These are phyloP conservation scores for Tragulus kanchil DNA, from an alignment of 2,113 vertebrate species.

Conservation along the genomic window DNA sequence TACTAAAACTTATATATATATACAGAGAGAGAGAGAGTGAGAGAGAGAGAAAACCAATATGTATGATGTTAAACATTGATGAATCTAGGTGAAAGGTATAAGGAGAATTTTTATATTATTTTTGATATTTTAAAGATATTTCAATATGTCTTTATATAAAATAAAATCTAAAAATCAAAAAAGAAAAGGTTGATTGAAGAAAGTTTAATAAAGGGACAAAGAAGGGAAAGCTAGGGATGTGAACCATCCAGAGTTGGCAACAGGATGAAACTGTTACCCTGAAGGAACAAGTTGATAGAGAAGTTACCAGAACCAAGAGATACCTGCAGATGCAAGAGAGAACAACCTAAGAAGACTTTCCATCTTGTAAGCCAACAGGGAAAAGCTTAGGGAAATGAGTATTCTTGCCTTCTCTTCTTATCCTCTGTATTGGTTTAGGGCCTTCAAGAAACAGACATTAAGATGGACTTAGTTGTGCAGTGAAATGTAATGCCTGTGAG, in stretches of 20 bases:
- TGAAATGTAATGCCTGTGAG: not conserved
- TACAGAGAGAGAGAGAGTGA: not conserved
- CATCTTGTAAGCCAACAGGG: not conserved
- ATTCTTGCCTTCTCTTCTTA: not conserved
- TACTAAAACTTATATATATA: not conserved
- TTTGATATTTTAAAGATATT: conserved; percentile 24
- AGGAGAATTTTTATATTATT: not conserved
- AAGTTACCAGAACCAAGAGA: not conserved
- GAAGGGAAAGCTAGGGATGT: not conserved
- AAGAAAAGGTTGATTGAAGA: not conserved
- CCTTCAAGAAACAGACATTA: not conserved
- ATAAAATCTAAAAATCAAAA: not conserved
- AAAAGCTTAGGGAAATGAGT: not conserved
- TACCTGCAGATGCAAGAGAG: not conserved
- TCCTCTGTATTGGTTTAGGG: not conserved
- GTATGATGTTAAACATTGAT: not conserved
- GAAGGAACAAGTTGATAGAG: not conserved
- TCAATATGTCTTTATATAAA: not conserved
- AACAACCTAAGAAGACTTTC: not conserved
- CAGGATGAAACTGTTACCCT: not conserved
- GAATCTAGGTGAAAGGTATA: not conserved
- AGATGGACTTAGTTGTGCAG: not conserved
- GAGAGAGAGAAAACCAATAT: not conserved
- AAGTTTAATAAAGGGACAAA: not conserved
- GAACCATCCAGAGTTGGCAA: not conserved